These are phyloP conservation scores for Rhinopomastus cyanomelas DNA, from an alignment of 2,113 vertebrate genomes.

Conservation along the genomic window DNA sequence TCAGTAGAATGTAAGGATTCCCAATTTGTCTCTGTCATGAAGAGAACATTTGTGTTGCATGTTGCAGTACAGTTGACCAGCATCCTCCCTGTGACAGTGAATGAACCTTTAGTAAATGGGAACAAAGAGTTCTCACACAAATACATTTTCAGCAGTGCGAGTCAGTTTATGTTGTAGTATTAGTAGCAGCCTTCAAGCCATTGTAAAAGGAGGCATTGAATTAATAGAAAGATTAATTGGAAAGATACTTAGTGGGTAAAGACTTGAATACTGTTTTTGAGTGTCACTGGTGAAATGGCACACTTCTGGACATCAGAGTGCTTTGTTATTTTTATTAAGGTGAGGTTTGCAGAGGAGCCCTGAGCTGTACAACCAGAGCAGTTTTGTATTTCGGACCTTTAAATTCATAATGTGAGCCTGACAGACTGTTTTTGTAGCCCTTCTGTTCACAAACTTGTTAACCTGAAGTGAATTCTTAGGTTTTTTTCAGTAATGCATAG, in stretches of 20 bases:
- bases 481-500: neutral
- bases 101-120: neutral
- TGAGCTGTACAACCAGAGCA: neutral
- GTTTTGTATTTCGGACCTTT: neutral
- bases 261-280: neutral
- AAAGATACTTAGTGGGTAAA: neutral
- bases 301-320: neutral
- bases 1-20: slow-evolving; percentile 91
- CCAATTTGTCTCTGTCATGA: neutral
- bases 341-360: neutral
- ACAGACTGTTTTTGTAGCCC: neutral
- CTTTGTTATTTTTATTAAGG: neutral
- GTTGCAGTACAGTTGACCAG: neutral
- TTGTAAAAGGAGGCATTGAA: neutral
- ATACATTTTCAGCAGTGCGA: neutral
- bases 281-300: neutral
- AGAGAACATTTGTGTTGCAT: neutral
- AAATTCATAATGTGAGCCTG: neutral
- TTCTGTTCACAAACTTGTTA: neutral
- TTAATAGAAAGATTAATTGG: neutral
- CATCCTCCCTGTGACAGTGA: neutral
- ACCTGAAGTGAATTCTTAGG: neutral
- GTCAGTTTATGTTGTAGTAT: neutral
- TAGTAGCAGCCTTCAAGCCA: neutral
- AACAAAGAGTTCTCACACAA: neutral